A percentile compares a stretch with the other conserved stretches of the same genome.
Conservation (phyloP, 2,113 vertebrate genomes). For the Eubucco bourcierii region DNA sequence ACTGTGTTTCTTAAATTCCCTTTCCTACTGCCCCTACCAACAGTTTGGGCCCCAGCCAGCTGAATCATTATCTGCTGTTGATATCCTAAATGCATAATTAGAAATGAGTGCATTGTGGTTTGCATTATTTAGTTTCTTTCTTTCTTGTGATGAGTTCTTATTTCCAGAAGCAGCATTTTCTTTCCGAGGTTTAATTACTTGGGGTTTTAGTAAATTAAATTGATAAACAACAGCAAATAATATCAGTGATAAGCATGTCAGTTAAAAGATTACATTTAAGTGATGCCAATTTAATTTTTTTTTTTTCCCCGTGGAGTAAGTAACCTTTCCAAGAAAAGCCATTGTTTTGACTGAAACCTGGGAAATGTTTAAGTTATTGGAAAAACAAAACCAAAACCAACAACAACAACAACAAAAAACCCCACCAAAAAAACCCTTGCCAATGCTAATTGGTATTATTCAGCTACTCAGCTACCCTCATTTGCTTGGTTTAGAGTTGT, state of each 20-base stretch:
- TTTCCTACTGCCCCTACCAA: background rate
- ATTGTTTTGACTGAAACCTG: background rate
- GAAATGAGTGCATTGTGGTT: slow-evolving; percentile 44
- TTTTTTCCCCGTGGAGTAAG: background rate
- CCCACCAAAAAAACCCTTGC: background rate
- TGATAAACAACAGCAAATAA: slow-evolving; percentile 30
- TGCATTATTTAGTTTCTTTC: slow-evolving; percentile 40
- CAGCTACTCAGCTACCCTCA: background rate
- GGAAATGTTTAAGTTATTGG: background rate
- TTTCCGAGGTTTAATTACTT: slow-evolving; percentile 38
- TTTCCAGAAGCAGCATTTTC: slow-evolving; percentile 19
- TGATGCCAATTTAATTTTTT: background rate
- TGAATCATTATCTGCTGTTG: background rate
- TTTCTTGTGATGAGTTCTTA: background rate
- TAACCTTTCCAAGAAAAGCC: background rate
- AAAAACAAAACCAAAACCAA: no score
- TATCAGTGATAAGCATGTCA: background rate
- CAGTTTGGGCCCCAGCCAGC: background rate
- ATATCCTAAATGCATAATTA: background rate
- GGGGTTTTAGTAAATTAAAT: slow-evolving; percentile 48
- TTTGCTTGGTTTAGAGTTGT: background rate
- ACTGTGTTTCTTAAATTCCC: background rate
- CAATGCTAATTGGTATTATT: background rate
- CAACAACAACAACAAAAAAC: no score
- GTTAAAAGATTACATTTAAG: slow-evolving; percentile 6